Evolutionary conservation across 2,797 vertebrate species (phyloP).

Genomic region (Pelochelys cantorii): DNA sequence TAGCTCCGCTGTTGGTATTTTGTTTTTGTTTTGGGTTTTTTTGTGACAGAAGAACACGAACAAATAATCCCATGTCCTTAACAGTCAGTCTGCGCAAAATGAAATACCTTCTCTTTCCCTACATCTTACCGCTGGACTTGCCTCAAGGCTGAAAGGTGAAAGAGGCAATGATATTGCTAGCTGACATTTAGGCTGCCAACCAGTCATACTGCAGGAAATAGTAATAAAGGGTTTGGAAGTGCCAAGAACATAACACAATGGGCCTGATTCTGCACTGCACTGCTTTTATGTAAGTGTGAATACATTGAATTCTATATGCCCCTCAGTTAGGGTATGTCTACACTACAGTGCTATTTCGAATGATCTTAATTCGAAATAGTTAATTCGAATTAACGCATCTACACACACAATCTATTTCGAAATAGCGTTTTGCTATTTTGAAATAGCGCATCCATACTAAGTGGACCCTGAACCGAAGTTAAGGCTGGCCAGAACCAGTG

Average conservation of each 20-base stretch:
- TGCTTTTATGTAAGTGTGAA: not conserved
- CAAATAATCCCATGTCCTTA: slow-evolving; percentile 16
- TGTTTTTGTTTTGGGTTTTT: not conserved
- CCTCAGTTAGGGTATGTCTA: not conserved
- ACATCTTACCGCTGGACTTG: slow-evolving; percentile 53
- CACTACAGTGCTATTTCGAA: too few species aligned
- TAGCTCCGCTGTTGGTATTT: not conserved
- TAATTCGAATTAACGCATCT: too few species aligned
- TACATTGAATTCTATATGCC: not conserved
- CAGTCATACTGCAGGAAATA: slow-evolving; percentile 37
- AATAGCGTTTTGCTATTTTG: too few species aligned
- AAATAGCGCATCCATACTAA: too few species aligned
- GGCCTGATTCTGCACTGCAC: slow-evolving; percentile 9
- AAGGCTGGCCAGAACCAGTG: too few species aligned
- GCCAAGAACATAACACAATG: not conserved
- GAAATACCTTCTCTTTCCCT: slow-evolving; percentile 45
- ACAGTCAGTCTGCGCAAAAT: slow-evolving; percentile 19
- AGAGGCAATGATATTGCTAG: slow-evolving; percentile 48
- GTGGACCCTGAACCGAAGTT: too few species aligned
- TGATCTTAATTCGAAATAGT: too few species aligned
- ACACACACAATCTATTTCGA: too few species aligned
- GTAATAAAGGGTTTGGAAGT: slow-evolving; percentile 58
- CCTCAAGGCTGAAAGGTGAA: slow-evolving; percentile 57
- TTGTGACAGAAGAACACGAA: not conserved
- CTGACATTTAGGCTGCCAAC: slow-evolving; percentile 67